Conservation (phyloP, 2,888 invertebrate species). For the Cerceris rybyensis region DNA sequence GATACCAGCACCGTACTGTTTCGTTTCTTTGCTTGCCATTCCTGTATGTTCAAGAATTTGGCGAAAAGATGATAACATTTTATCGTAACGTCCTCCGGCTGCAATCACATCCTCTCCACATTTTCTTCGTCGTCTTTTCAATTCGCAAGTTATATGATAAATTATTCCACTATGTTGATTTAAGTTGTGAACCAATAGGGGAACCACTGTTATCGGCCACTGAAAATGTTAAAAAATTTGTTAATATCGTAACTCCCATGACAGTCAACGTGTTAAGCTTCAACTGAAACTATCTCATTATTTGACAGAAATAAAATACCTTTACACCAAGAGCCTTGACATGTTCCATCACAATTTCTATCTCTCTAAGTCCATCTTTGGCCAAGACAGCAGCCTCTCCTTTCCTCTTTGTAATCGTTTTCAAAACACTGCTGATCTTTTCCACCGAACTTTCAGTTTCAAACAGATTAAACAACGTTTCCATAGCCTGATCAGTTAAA, state of each 20-base stretch:
- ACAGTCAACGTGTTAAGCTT: too few species aligned
- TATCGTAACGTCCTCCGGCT: constrained; percentile 95
- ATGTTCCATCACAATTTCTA: constrained; percentile 88
- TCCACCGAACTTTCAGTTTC: constrained; percentile 86
- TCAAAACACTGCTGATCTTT: constrained; percentile 85
- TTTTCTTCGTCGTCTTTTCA: constrained; percentile 83
- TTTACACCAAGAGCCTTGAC: constrained; percentile 89
- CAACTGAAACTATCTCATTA: neutral
- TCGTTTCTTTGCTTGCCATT: constrained; percentile 75
- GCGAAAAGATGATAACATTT: constrained; percentile 89
- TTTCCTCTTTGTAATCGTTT: constrained; percentile 87
- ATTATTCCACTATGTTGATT: constrained; percentile 87
- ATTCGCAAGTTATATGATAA: constrained; percentile 86
- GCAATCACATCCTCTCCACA: constrained; percentile 89
- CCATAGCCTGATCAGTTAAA: constrained; percentile 87
- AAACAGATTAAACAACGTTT: constrained; percentile 86
- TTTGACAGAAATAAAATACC: constrained; percentile 80
- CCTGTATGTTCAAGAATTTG: constrained; percentile 82
- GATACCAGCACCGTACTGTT: constrained; percentile 89
- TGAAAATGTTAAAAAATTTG: constrained; percentile 74
- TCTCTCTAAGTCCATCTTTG: constrained; percentile 88
- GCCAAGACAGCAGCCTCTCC: constrained; percentile 87
- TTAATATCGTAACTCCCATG: too few species aligned
- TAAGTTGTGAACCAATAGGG: constrained; percentile 85
- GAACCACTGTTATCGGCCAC: constrained; percentile 84